A percentile compares a stretch with the other conserved stretches of the same genome.
Conservation (phyloP, 2,113 vertebrate genomes). For the Syngnathoides biaculeatus region DNA sequence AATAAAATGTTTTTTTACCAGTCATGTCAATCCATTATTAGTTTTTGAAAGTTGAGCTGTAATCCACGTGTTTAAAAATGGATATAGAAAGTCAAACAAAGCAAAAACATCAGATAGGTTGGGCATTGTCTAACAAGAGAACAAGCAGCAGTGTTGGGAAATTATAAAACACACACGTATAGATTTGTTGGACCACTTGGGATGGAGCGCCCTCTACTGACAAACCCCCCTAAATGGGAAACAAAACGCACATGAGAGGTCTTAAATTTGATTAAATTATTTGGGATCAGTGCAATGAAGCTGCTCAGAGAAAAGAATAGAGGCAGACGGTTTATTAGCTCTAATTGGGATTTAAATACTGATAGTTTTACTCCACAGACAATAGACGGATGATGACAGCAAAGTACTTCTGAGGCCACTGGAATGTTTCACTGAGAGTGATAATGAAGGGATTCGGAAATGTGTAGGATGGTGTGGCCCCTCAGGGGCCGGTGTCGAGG, state of each 20-base stretch:
- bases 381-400: conserved; percentile 3
- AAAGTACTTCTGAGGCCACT: not conserved
- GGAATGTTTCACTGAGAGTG: conserved; percentile 5
- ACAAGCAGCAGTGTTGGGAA: conserved; percentile 51
- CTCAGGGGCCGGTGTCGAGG: conserved; percentile 16
- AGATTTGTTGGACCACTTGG: conserved; percentile 52
- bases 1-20: not conserved
- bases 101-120: conserved; percentile 47
- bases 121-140: conserved; percentile 78
- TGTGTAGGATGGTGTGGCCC: conserved; percentile 15
- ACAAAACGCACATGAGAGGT: not conserved
- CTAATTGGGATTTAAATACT: not conserved
- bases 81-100: not conserved
- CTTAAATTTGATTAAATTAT: not conserved
- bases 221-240: conserved; percentile 35
- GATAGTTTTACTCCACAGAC: conserved; percentile 1
- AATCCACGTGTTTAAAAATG: not conserved
- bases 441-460: conserved; percentile 2
- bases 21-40: not conserved
- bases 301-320: conserved; percentile 4
- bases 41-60: conserved; percentile 17
- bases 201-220: conserved; percentile 77
- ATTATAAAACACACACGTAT: conserved; percentile 56
- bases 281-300: not conserved
- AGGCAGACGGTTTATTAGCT: not conserved